Conservation (phyloP, 2,888 invertebrate species). For the Boloria selene region DNA sequence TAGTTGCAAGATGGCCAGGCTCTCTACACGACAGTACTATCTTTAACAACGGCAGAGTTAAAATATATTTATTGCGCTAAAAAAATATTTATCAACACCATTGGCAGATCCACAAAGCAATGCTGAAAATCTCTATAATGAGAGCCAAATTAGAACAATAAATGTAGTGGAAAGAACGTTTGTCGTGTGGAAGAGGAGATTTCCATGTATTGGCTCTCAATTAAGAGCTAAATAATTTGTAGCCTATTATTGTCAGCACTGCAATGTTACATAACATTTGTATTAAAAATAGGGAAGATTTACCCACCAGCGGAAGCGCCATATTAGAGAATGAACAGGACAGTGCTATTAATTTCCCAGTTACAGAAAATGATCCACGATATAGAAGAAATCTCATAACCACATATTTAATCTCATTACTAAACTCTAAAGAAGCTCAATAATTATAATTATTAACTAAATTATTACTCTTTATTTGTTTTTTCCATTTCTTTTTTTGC, state of each 20-base stretch:
- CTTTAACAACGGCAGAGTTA: constrained; percentile 8
- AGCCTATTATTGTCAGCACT: constrained; percentile 3
- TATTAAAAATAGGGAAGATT: neutral
- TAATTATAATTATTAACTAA: too few relatives aligned
- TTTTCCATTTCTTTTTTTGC: too few relatives aligned
- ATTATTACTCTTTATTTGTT: too few relatives aligned
- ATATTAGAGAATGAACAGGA: neutral
- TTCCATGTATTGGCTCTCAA: constrained; percentile 5
- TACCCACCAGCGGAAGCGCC: neutral
- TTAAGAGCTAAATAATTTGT: neutral
- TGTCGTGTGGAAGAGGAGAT: neutral
- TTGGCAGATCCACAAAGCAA: neutral
- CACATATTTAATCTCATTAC: constrained; percentile 1
- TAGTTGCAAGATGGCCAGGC: constrained; percentile 34
- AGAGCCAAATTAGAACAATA: neutral
- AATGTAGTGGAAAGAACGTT: neutral
- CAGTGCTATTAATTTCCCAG: neutral
- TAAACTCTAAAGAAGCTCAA: neutral
- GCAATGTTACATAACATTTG: constrained; percentile 7
- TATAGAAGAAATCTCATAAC: neutral
- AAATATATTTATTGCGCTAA: neutral
- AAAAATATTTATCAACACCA: neutral
- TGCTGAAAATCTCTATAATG: neutral
- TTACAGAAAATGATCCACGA: neutral
- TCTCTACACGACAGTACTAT: constrained; percentile 20